Evolutionary conservation across 2,797 vertebrate species (phyloP).

Genomic region (Tokudaia tokunoshimensis): DNA sequence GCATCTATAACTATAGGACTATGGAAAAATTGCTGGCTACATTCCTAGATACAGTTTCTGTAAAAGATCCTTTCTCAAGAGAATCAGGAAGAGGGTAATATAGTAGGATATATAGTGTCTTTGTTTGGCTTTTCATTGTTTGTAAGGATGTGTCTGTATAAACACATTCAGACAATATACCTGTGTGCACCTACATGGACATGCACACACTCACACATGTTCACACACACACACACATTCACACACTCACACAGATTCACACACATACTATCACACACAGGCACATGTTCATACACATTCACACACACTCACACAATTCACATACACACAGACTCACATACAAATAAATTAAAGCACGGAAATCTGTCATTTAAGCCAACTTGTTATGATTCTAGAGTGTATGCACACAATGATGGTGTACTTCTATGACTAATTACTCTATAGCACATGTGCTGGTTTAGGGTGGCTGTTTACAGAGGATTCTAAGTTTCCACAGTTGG

Average conservation of each 20-base stretch:
- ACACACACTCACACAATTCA: background rate
- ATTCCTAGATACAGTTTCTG: background rate
- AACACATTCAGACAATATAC: background rate
- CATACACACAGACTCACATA: background rate
- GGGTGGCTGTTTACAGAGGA: background rate
- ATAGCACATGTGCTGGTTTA: background rate
- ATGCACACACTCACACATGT: too few relatives aligned
- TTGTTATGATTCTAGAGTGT: background rate
- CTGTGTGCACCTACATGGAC: background rate
- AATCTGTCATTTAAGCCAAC: conserved; percentile 19
- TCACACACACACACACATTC: background rate
- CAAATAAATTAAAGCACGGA: background rate
- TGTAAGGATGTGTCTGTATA: background rate
- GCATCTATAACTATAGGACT: too few relatives aligned
- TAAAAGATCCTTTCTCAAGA: too few relatives aligned
- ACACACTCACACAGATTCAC: too few relatives aligned
- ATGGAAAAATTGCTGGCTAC: background rate
- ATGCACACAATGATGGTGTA: background rate
- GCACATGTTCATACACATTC: background rate
- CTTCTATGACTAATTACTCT: background rate
- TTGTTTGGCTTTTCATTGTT: background rate
- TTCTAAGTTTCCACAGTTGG: conserved; percentile 8
- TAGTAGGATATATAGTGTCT: background rate
- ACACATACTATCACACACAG: background rate
- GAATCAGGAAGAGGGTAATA: background rate